Evolutionary conservation across 2,113 vertebrate genomes (phyloP), one percentile per base, ranked within the genome.

Genomic region (Chamaetylas fuelleborni): DNA sequence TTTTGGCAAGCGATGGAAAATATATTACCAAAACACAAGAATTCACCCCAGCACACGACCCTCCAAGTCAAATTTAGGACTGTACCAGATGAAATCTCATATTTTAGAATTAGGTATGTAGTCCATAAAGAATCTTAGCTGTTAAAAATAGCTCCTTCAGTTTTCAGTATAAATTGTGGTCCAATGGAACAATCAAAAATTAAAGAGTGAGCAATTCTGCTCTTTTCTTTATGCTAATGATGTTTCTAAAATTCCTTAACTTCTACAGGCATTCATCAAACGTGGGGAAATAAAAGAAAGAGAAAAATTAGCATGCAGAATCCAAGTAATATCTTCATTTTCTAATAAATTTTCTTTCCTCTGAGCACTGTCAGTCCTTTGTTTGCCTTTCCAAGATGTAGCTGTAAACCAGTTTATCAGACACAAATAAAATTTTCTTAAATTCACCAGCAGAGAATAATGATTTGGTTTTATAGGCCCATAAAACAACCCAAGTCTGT

Each of bases 401-500:
- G 62, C 31, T 71, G 34, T 82, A 93, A 94, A 83, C 16, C 51
- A 67, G 51, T 62, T 91, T 91, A 74, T 90, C 76, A 64, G 76
- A 73, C n/a, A 45, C 23, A 92, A 93, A 91, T 45, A 90, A 92
- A 67, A 81, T 66, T n/a, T 91, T 81, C 81, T 82, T 88, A 81
- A 93, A 78, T 94, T 95, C 71, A 64, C 31, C 47, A 71, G 48
- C 77, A 70, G 36, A 93, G 71, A 86, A 92, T 89, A 90, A 90
- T 83, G 82, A 86, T 88, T 93, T 91, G 23, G n/a, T 43, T 97
- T 97, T 93, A 95, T 92, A 57, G 87, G 43, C 54, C 76, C 72
- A 95, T 96, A 95, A 96, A 96, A 33, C 92, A 95, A 64, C 40
- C 45, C 5, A 40, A 88, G 78, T 83, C 56, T 81, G 78, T 92